phyloP scores from a whole-genome alignment of 2,113 vertebrate genomes.

The Noturus placidus region DNA sequence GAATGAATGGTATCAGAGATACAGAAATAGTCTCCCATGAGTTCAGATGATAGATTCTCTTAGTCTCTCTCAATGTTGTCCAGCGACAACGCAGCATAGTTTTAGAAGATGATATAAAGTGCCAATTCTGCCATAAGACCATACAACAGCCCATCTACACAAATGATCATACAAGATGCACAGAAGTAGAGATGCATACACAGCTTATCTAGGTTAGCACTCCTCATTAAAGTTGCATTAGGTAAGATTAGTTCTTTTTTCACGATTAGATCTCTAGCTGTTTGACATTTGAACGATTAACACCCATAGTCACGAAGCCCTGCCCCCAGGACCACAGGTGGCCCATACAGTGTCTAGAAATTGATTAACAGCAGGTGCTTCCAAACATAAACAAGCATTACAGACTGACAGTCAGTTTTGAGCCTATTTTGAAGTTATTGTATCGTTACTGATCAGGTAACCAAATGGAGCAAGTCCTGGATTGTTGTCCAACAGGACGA shows the following conservation, averaged over 20 bases:
- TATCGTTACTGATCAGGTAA: not conserved
- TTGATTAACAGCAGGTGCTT: not conserved
- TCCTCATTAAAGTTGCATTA: not conserved
- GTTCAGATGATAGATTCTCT: not conserved
- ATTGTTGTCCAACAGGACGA: not conserved
- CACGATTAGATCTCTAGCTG: not conserved
- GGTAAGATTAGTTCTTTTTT: not conserved
- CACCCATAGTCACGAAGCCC: not conserved
- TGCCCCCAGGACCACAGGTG: not conserved
- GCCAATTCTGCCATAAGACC: not conserved
- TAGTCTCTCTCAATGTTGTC: not conserved
- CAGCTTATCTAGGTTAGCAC: not conserved
- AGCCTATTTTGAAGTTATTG: not conserved
- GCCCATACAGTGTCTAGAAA: not conserved
- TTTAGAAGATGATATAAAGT: not conserved
- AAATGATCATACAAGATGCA: not conserved
- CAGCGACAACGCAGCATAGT: not conserved
- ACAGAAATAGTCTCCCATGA: not conserved
- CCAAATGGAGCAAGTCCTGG: not conserved
- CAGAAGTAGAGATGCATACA: not conserved
- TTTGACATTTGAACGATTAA: not conserved
- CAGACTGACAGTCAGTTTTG: not conserved
- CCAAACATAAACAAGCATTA: not conserved
- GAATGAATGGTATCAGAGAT: not conserved
- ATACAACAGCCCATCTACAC: not conserved